A percentile compares a stretch with the other conserved stretches of the same genome.
Conservation (phyloP, 2,888 invertebrate species). For the Heliconius cydno region DNA sequence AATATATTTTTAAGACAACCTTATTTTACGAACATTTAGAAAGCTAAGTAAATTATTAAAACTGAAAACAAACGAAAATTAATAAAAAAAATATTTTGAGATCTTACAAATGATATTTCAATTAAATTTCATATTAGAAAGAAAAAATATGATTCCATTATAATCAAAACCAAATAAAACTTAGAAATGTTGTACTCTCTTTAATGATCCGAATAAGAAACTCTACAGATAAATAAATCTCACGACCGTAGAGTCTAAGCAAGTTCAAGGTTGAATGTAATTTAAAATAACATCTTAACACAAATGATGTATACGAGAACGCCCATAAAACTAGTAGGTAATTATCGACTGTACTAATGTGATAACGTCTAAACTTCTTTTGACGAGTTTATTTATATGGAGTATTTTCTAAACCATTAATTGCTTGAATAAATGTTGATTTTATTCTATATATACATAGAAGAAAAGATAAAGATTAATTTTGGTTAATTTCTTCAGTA, state of each 20-base stretch:
- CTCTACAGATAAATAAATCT: conserved; percentile 58
- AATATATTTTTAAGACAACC: not conserved
- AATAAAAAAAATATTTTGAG: not conserved
- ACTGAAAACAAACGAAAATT: not conserved
- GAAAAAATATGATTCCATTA: not conserved
- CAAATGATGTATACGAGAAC: conserved; percentile 78
- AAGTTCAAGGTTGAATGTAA: conserved; percentile 59
- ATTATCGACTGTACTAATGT: conserved; percentile 77
- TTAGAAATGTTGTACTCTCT: not conserved
- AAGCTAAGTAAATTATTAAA: not conserved
- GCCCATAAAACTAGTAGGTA: conserved; percentile 73
- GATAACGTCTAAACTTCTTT: conserved; percentile 73
- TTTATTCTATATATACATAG: conserved; percentile 18
- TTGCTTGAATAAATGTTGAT: conserved; percentile 48
- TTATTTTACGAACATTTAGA: too few relatives aligned
- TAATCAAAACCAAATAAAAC: not conserved
- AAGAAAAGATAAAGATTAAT: conserved; percentile 27
- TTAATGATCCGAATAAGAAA: conserved; percentile 11
- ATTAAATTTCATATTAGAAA: not conserved
- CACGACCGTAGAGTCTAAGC: conserved; percentile 64
- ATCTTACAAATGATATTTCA: not conserved
- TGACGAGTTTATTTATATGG: conserved; percentile 74
- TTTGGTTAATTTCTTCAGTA: not conserved
- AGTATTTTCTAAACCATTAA: conserved; percentile 61
- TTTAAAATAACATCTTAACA: conserved; percentile 78